phyloP scores from a whole-genome alignment of 2,113 vertebrate genomes.

The Grammomys dolichurus region DNA sequence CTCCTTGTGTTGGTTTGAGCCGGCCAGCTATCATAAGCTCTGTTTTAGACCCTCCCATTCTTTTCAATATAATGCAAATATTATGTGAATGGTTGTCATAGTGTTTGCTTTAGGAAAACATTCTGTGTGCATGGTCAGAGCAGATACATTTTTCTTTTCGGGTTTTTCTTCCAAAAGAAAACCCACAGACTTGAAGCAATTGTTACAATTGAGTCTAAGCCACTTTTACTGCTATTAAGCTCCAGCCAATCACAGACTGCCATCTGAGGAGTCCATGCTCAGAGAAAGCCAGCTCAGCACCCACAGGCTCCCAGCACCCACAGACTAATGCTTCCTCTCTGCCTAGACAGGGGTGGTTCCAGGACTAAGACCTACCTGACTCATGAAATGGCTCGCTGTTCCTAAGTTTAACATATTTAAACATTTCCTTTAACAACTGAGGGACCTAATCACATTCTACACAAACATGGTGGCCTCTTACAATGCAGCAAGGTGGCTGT shows the following conservation, averaged over 20 bases:
- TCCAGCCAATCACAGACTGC: not conserved
- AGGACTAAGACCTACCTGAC: not conserved
- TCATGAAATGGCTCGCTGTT: not conserved
- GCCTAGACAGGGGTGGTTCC: not conserved
- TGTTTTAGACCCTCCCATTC: not conserved
- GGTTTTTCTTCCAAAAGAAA: not conserved
- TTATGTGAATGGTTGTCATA: not conserved
- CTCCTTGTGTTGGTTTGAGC: not conserved
- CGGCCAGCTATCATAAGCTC: not conserved
- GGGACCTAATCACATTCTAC: not conserved
- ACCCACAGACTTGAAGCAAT: not conserved
- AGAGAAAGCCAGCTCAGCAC: not conserved
- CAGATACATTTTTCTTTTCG: not conserved
- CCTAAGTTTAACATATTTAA: not conserved
- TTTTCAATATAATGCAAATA: not conserved
- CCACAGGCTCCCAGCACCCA: not conserved
- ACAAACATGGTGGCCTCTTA: not conserved
- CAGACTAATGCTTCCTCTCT: not conserved
- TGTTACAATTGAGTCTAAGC: not conserved
- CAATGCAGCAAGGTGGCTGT: not conserved
- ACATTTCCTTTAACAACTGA: not conserved
- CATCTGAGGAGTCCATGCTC: not conserved
- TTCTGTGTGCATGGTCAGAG: not conserved
- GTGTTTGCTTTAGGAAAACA: not conserved
- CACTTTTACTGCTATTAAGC: not conserved